phyloP scores from a whole-genome alignment of 1,140 invertebrate genomes.

The Andricus grossulariae region DNA sequence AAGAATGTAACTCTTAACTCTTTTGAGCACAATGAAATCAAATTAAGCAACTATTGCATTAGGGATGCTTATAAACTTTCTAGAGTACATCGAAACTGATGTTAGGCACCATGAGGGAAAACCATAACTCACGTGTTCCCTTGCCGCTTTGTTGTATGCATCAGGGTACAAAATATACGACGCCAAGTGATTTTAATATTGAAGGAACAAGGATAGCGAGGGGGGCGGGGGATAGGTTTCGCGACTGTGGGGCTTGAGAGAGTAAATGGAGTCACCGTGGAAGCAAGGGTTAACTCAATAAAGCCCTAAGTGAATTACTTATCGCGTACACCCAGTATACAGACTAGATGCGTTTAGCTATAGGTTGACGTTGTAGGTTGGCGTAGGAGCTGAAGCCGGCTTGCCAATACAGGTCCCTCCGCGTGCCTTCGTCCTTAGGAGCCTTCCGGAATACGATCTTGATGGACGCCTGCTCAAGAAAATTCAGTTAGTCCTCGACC shows the following conservation, averaged over 20 bases:
- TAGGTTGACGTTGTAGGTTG: conserved; percentile 53
- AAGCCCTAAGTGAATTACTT: conserved; percentile 76
- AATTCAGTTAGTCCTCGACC: conserved; percentile 74
- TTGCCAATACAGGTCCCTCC: conserved; percentile 46
- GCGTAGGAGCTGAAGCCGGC: conserved; percentile 49
- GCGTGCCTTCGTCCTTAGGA: conserved; percentile 52
- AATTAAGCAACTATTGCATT: conserved; percentile 13
- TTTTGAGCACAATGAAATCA: background rate
- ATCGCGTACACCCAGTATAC: conserved; percentile 74
- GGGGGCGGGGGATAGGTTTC: conserved; percentile 49
- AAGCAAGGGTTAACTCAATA: conserved; percentile 77
- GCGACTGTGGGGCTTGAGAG: conserved; percentile 61
- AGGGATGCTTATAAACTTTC: conserved; percentile 19
- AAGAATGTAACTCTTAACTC: too few relatives aligned
- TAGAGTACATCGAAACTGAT: background rate
- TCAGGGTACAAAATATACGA: background rate
- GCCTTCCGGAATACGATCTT: conserved; percentile 66
- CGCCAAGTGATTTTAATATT: conserved; percentile 61
- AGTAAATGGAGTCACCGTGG: conserved; percentile 72
- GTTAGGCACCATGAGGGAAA: background rate
- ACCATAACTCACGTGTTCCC: background rate
- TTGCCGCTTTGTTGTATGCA: background rate
- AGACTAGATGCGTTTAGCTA: conserved; percentile 73
- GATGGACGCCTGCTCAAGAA: conserved; percentile 74
- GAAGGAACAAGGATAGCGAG: conserved; percentile 44